A percentile compares a stretch with the other conserved stretches of the same genome.
Evolutionary conservation across 2,888 invertebrate genomes (phyloP).

Genomic region (Microctonus hyperodae): DNA sequence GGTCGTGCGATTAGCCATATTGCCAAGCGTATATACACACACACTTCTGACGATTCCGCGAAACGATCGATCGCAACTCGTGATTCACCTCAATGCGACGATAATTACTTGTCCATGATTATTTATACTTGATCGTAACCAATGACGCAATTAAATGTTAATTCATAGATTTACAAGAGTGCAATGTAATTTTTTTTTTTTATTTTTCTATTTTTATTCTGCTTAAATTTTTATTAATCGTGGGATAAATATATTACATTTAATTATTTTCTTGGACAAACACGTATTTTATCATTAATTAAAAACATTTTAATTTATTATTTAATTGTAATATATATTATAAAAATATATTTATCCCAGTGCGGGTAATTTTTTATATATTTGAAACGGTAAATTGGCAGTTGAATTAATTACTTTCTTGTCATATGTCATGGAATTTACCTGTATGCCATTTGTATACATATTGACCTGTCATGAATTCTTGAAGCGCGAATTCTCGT

Average conservation of each 20-base stretch:
- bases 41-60: conserved; percentile 31
- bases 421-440: conserved; percentile 18
- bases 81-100: conserved; percentile 27
- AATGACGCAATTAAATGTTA: conserved; percentile 30
- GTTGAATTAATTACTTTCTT: conserved; percentile 22
- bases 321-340: no score
- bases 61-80: conserved; percentile 26
- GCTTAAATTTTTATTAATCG: background rate
- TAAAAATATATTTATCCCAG: no score
- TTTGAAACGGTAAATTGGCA: conserved; percentile 18
- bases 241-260: background rate
- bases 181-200: no score
- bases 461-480: conserved; percentile 12
- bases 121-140: conserved; percentile 23
- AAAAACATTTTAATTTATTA: background rate
- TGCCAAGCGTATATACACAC: conserved; percentile 3
- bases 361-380: background rate
- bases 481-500: conserved; percentile 15
- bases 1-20: conserved; percentile 23
- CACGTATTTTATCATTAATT: background rate
- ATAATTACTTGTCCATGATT: conserved; percentile 34
- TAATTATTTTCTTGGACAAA: background rate
- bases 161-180: conserved; percentile 14
- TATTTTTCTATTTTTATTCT: background rate
- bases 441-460: background rate